These are phyloP conservation scores for Sinocyclocheilus anshuiensis DNA, from an alignment of 2,113 vertebrate genomes.

Conservation along the genomic window DNA sequence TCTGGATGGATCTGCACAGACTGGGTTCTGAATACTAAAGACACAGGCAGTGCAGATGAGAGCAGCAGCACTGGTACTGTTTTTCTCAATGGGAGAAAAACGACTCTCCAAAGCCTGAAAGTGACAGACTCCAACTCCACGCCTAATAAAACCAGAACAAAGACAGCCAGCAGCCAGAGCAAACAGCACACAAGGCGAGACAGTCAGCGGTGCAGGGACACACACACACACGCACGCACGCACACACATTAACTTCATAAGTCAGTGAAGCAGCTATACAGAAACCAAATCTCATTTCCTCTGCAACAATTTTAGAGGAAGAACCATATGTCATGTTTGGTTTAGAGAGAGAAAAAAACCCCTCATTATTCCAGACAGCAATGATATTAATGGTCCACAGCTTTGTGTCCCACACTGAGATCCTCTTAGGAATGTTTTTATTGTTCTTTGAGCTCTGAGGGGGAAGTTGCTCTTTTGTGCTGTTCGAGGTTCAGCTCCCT, in stretches of 20 bases:
- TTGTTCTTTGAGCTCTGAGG: not conserved
- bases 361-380: constrained; percentile 49
- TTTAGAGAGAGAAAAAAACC: not conserved
- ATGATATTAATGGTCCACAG: constrained; percentile 20
- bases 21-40: constrained; percentile 21
- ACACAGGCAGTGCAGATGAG: not conserved
- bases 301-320: constrained; percentile 18
- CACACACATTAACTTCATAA: not conserved
- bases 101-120: constrained; percentile 32
- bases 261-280: not conserved
- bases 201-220: constrained; percentile 19
- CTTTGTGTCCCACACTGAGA: constrained; percentile 37
- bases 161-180: constrained; percentile 46
- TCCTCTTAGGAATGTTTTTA: constrained; percentile 34
- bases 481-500: not conserved
- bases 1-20: not conserved
- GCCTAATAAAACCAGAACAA: constrained; percentile 56
- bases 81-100: constrained; percentile 10
- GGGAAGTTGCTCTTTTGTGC: constrained; percentile 7
- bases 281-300: constrained; percentile 23
- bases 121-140: constrained; percentile 48
- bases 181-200: constrained; percentile 44
- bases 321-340: constrained; percentile 41
- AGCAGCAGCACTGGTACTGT: not conserved
- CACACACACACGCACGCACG: too few relatives aligned